Evolutionary conservation across 2,888 invertebrate species (phyloP).

Genomic region (Zygogramma bicolorata): DNA sequence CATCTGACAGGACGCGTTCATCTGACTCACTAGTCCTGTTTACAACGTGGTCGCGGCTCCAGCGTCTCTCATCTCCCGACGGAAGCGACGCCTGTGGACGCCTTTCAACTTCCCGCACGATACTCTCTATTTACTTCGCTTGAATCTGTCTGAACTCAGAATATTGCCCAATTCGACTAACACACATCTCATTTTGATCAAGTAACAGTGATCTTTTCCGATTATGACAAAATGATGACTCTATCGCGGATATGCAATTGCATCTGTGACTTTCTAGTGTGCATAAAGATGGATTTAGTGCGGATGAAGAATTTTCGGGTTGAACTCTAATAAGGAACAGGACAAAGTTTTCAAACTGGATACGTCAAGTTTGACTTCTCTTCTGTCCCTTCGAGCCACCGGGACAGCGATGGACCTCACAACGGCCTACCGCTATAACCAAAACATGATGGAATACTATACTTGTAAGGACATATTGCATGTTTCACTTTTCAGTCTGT

Average conservation of each 20-base stretch:
- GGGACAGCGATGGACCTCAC: constrained; percentile 88
- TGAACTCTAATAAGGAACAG: neutral
- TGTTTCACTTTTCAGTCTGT: too few relatives aligned
- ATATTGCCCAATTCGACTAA: neutral
- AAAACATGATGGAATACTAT: constrained; percentile 99
- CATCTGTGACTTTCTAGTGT: neutral
- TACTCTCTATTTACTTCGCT: constrained; percentile 15
- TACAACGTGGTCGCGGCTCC: constrained; percentile 60
- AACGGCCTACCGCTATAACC: constrained; percentile 95
- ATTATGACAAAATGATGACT: neutral
- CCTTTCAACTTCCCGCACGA: constrained; percentile 42
- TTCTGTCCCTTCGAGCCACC: constrained; percentile 75
- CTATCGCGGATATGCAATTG: neutral
- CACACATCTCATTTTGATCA: neutral
- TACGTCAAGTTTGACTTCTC: constrained; percentile 76
- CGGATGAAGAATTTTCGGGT: constrained; percentile 3
- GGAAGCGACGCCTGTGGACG: constrained; percentile 58
- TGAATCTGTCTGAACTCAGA: neutral
- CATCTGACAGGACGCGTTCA: constrained; percentile 62
- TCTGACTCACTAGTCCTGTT: constrained; percentile 65
- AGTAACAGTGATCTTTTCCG: neutral
- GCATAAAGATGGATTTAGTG: neutral
- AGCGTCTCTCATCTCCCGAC: constrained; percentile 60
- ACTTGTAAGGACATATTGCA: constrained; percentile 82
- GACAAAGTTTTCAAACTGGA: constrained; percentile 70